These are phyloP conservation scores for Drosophila yakuba DNA, from an alignment of 1,140 invertebrate genomes.

Conservation along the genomic window DNA sequence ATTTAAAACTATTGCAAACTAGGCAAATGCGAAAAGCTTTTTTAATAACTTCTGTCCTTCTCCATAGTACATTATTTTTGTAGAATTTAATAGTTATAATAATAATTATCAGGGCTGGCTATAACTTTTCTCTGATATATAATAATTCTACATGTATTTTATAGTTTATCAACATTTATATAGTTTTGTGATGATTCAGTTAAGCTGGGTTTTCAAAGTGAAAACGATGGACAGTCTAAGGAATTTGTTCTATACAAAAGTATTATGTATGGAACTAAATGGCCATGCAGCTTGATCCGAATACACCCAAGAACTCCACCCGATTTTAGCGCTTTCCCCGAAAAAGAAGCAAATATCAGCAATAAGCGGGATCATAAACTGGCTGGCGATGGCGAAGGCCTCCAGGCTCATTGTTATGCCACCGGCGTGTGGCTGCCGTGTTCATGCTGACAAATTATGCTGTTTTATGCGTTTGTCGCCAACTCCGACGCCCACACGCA, in stretches of 20 bases:
- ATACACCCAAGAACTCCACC: constrained; percentile 6
- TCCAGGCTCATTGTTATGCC: constrained; percentile 71
- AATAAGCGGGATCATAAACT: constrained; percentile 15
- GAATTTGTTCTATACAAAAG: neutral
- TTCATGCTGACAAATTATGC: constrained; percentile 79
- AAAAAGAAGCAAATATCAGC: constrained; percentile 18
- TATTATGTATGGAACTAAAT: neutral
- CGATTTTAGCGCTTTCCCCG: neutral
- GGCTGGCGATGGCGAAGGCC: constrained; percentile 9
- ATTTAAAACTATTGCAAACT: constrained; percentile 1
- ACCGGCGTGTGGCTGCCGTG: constrained; percentile 54
- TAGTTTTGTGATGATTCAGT: too few relatives aligned
- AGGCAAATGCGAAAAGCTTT: neutral
- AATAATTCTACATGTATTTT: too few relatives aligned
- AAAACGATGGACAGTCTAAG: too few relatives aligned
- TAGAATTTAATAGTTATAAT: too few relatives aligned
- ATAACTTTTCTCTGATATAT: too few relatives aligned
- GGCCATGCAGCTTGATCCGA: neutral
- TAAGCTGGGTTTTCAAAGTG: neutral
- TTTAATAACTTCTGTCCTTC: too few relatives aligned
- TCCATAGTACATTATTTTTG: too few relatives aligned
- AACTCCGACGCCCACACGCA: constrained; percentile 15
- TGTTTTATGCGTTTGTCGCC: constrained; percentile 80
- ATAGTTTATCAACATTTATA: too few relatives aligned
- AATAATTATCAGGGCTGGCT: too few relatives aligned